These are phyloP conservation scores for Linurgus olivaceus DNA, from an alignment of 2,797 vertebrate genomes.

Conservation along the genomic window DNA sequence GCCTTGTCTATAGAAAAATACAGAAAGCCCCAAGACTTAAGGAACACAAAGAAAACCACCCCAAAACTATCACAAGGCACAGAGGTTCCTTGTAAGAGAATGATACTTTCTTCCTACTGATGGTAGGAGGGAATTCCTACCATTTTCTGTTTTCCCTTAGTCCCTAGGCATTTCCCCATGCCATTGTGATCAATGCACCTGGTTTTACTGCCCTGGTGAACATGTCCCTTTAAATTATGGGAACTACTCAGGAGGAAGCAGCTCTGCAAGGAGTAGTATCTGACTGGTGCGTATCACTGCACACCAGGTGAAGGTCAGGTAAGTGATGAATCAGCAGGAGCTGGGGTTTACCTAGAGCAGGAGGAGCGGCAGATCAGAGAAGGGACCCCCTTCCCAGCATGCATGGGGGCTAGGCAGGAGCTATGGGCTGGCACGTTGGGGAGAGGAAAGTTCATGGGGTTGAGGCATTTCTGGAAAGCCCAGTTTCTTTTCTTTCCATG, in stretches of 20 bases:
- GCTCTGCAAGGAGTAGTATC: not conserved
- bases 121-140: not conserved
- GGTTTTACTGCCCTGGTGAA: not conserved
- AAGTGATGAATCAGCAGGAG: not conserved
- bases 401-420: not conserved
- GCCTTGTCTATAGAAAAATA: not conserved
- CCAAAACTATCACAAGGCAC: not conserved
- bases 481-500: not conserved
- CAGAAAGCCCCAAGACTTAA: not conserved
- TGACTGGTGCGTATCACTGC: not conserved
- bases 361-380: not conserved
- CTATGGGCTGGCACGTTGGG: not conserved
- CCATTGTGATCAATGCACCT: not conserved
- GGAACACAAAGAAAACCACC: not conserved
- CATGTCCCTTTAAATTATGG: not conserved
- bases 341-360: not conserved
- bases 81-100: not conserved
- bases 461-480: not conserved
- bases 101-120: not conserved
- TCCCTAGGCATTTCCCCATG: not conserved
- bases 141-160: not conserved
- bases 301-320: not conserved
- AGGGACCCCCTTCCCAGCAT: not conserved
- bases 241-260: not conserved
- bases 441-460: not conserved